phyloP scores from a whole-genome alignment of 92 coral and sea anemone species.

The Epizoanthus ramosus region DNA sequence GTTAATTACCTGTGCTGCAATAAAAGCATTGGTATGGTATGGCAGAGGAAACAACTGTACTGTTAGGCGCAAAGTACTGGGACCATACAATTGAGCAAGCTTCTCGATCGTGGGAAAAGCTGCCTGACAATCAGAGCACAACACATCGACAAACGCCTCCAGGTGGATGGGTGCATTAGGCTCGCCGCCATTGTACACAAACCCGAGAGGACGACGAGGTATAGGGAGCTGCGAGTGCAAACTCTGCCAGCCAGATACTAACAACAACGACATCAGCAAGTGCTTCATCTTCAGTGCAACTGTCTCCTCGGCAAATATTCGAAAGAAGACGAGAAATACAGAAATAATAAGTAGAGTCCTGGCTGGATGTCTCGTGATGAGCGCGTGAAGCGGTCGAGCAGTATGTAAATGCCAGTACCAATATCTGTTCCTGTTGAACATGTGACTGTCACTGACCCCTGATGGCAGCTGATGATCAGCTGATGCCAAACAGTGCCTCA shows the following conservation, averaged over 20 bases:
- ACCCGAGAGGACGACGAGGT: slow-evolving; percentile 78
- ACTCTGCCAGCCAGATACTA: slow-evolving; percentile 24
- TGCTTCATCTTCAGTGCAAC: slow-evolving; percentile 26
- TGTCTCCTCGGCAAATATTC: slow-evolving; percentile 31
- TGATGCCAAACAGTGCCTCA: no score
- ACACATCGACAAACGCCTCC: slow-evolving; percentile 71
- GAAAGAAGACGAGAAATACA: slow-evolving; percentile 16
- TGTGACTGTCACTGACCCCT: neutral
- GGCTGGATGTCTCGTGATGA: slow-evolving; percentile 36
- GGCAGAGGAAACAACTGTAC: slow-evolving; percentile 77
- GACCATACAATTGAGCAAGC: slow-evolving; percentile 74
- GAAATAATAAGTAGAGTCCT: neutral
- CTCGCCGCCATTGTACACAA: slow-evolving; percentile 68
- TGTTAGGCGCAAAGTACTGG: slow-evolving; percentile 57
- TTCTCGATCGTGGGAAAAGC: slow-evolving; percentile 78
- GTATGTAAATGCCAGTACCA: slow-evolving; percentile 32
- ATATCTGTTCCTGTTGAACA: slow-evolving; percentile 16
- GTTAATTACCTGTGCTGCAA: slow-evolving; percentile 74
- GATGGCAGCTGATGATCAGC: no score
- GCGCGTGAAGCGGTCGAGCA: slow-evolving; percentile 31
- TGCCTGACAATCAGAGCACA: slow-evolving; percentile 76
- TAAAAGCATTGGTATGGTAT: slow-evolving; percentile 80
- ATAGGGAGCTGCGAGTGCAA: slow-evolving; percentile 59
- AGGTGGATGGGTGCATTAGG: slow-evolving; percentile 70
- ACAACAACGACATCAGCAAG: slow-evolving; percentile 15